Percentiles rank a stretch among this genome's conserved stretches.
Conservation (phyloP, 2,113 vertebrate genomes). For the Clarias magur region DNA sequence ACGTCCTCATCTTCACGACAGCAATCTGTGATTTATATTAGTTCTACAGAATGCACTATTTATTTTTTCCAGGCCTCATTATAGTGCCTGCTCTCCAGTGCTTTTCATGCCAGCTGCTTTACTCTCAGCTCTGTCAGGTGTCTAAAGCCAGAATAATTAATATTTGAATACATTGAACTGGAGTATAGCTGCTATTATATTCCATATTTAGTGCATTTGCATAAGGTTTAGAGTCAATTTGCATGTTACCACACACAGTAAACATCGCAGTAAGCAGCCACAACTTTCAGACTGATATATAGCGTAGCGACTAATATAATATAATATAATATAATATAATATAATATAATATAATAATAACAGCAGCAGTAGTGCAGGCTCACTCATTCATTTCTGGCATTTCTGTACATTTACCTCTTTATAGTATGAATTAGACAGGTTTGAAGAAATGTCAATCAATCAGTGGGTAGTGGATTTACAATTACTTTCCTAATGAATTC, state of each 20-base stretch:
- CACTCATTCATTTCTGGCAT: background rate
- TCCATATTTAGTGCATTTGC: background rate
- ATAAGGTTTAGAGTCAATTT: background rate
- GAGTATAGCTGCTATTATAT: background rate
- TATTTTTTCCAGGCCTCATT: slow-evolving; percentile 22
- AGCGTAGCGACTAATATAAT: background rate
- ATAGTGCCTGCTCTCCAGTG: slow-evolving; percentile 31
- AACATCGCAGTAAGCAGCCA: background rate
- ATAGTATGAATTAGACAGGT: background rate
- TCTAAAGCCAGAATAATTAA: background rate
- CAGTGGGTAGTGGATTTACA: background rate
- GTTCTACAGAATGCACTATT: slow-evolving; percentile 14
- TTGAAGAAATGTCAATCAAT: background rate
- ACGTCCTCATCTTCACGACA: background rate
- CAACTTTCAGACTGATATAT: background rate
- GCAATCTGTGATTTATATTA: slow-evolving; percentile 22
- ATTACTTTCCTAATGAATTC: background rate
- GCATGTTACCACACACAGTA: background rate
- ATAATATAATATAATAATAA: no score
- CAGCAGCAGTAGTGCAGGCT: background rate
- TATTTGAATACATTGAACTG: background rate
- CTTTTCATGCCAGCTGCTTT: slow-evolving; percentile 12
- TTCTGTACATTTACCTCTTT: no score
- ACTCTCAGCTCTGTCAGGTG: background rate
- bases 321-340: no score